A percentile compares a stretch with the other conserved stretches of the same genome.
phyloP scores from a whole-genome alignment of 2,113 vertebrate genomes.

The Tupaia tana region DNA sequence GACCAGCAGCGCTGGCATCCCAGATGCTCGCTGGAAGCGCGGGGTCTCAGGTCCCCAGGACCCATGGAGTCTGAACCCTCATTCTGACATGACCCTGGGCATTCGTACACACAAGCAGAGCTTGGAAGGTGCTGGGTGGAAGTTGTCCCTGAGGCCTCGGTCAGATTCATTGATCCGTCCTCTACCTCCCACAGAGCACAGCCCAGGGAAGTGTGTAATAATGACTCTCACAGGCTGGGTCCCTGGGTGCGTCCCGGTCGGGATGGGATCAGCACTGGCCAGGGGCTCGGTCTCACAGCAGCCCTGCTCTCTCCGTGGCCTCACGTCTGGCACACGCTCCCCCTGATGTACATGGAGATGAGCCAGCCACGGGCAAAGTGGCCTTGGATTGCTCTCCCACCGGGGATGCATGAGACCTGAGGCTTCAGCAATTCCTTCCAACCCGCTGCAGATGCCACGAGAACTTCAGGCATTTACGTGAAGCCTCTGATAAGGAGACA shows the following conservation, averaged over 20 bases:
- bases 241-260: neutral
- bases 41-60: neutral
- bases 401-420: neutral
- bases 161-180: neutral
- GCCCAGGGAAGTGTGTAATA: rapidly evolving
- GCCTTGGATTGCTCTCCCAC: neutral
- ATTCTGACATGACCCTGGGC: neutral
- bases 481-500: neutral
- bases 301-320: too few relatives aligned
- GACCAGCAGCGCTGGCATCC: neutral
- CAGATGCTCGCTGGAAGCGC: neutral
- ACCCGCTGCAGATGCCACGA: rapidly evolving
- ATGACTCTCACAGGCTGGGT: rapidly evolving
- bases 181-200: neutral
- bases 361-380: neutral
- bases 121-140: neutral
- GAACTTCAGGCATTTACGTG: neutral
- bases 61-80: neutral
- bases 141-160: neutral
- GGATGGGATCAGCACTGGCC: neutral
- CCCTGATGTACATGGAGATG: neutral
- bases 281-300: neutral
- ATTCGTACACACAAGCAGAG: rapidly evolving
- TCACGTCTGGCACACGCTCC: rapidly evolving
- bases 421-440: neutral